These are phyloP conservation scores for Falco biarmicus DNA, from an alignment of 2,797 vertebrate species.

Conservation along the genomic window DNA sequence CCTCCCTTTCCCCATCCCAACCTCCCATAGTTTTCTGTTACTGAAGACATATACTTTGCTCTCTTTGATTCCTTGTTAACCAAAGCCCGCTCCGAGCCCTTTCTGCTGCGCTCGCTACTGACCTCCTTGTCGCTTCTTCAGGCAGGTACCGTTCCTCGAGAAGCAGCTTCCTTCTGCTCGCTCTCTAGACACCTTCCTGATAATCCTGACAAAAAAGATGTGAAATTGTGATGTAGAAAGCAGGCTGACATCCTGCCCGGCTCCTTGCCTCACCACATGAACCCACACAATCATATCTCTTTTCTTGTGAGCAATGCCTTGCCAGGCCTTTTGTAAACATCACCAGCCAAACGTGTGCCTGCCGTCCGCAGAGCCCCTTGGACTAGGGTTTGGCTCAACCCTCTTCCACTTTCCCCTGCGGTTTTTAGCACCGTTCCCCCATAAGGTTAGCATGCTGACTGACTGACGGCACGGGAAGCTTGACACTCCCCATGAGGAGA, in stretches of 20 bases:
- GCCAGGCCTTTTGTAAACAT: neutral
- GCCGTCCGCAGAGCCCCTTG: neutral
- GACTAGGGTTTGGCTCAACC: neutral
- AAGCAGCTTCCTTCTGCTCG: neutral
- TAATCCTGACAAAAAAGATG: neutral
- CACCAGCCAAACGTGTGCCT: neutral
- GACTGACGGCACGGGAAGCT: neutral
- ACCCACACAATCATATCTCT: neutral
- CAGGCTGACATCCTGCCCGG: neutral
- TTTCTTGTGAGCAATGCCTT: neutral
- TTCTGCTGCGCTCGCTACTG: neutral
- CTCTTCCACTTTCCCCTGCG: neutral
- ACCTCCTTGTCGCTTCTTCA: neutral
- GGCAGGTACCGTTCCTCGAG: neutral
- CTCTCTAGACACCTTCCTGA: neutral
- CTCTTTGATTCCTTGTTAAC: neutral
- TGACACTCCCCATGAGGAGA: neutral
- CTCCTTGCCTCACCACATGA: neutral
- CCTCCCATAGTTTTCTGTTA: neutral
- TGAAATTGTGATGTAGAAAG: neutral
- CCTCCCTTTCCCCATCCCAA: neutral
- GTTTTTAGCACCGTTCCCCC: neutral
- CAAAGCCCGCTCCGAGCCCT: neutral
- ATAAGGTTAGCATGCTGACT: neutral
- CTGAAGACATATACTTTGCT: neutral